Base-by-base conservation (phyloP, 2,888 invertebrate species). In the Eristalis tenax region DNA sequence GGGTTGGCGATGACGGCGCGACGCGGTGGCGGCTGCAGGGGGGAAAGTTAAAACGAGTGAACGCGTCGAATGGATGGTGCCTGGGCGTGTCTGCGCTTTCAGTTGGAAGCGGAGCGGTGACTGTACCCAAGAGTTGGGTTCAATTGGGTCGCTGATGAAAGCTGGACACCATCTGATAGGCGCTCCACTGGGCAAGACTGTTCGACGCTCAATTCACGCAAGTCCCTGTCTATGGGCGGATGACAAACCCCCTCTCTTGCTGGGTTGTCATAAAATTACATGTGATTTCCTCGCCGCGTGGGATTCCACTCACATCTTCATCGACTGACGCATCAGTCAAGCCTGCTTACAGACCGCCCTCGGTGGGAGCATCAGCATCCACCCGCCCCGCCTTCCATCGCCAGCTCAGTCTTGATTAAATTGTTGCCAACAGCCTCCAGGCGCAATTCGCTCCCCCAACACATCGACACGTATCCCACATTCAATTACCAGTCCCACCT, bases 401-500 rank as follows among this genome's bases (percentile, higher is more conserved):
- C 43, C 15, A 2, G n/a, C n/a, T n/a, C n/a, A 40, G 43, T n/a
- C n/a, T n/a, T n/a, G 43, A n/a, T 43, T n/a, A n/a, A n/a, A 43
- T 43, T n/a, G n/a, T n/a, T 40, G 0, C 4, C 40, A 15, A 15
- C 4, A 3, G 15, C 40, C 40, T 4, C 15, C 40, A 32, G 32
- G 8, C 8, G 1, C 8, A 15, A 15, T n/a, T 6, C 63, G 23
- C 32, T 57, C 32, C 38, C 4, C 61, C 28, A 64, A 61, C 71
- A 66, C 15, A 18, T 65, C 35, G 35, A n/a, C 50, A 68, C 26
- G 63, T 66, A 65, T 57, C 71, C 50, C 68, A 4, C 40, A 56
- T 71, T 73, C 59, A 79, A 78, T 69, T 74, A 74, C 64, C 32
- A 79, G 43, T 63, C 64, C 69, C 73, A 59, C 28, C 74, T 83